Evolutionary conservation across 1,140 invertebrate species (phyloP), one percentile per base, ranked within the genome.

Genomic region (Halotydeus destructor): DNA sequence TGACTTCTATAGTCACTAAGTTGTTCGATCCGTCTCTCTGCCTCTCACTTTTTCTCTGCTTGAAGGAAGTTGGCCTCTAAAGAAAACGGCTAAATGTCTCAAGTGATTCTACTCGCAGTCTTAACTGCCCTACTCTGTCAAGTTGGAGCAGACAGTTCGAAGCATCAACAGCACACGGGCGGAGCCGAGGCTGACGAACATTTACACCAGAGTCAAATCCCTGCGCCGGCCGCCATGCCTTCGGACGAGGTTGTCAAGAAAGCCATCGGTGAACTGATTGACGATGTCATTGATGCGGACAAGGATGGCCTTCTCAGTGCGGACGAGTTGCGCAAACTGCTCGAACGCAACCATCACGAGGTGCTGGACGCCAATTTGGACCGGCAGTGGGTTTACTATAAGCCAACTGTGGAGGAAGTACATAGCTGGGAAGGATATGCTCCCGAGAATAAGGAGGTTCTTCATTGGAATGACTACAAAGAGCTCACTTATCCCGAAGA

Each of bases 321-420:
- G 43, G 72, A 81, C 37, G 93, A 99, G 62, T 60, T 98, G 1
- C 84, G 86, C 60, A 77, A 84, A 43, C 97, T 91, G 89, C 14
- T 55, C 5, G 38, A 45, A 21, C 22, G 41, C 3, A 89, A 52
- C 2, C 54, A 55, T n/a, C 27, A 44, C 5, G 94, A 94, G 55
- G 80, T 94, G 23, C 68, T 76, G 25, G 78, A 88, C 47, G 85
- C 51, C 12, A 55, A 97, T 61, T 79, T 91, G 1, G 75, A 88
- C 12, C 67, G 77, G 5, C 80, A 93, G 55, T 97, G 91, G 91
- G 76, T 70, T 5, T 54, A 51, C 25, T 55, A 53, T 38, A 19
- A 41, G 11, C 52, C 53, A 14, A 23, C 48, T 28, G 38, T 49
- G 5, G 43, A 53, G 24, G 53, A 54, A 25, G 48, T 51, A 0